phyloP scores from a whole-genome alignment of 1,140 invertebrate genomes.

The Melanaphis sacchari region DNA sequence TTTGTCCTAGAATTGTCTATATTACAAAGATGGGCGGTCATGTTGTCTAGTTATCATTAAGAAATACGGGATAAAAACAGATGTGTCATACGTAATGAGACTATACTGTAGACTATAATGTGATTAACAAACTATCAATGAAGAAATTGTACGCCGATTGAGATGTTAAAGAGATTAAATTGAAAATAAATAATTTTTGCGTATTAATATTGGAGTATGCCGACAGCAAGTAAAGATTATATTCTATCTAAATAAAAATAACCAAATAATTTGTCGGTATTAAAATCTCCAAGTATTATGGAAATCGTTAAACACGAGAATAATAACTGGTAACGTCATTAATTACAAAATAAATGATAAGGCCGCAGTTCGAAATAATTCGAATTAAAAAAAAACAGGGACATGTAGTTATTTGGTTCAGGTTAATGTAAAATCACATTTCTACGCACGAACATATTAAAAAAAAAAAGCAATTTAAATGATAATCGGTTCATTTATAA shows the following conservation, averaged over 20 bases:
- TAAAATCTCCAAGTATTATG: not conserved
- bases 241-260: not conserved
- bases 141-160: not conserved
- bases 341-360: not conserved
- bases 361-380: not conserved
- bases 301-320: not conserved
- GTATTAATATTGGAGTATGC: not conserved
- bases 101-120: conserved; percentile 63
- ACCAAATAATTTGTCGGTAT: conserved; percentile 12
- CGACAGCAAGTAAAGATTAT: not conserved
- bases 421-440: not conserved
- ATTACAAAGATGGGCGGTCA: no score
- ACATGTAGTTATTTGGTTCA: not conserved
- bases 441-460: not conserved
- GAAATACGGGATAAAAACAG: no score
- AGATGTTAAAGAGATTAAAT: not conserved
- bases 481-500: no score
- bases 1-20: no score
- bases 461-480: not conserved
- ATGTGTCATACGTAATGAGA: no score
- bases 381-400: not conserved
- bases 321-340: not conserved
- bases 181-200: conserved; percentile 10
- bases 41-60: no score
- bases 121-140: conserved; percentile 62